These are phyloP conservation scores for Scaptodrosophila latifasciaeformis DNA, from an alignment of 2,888 invertebrate species.

Conservation along the genomic window DNA sequence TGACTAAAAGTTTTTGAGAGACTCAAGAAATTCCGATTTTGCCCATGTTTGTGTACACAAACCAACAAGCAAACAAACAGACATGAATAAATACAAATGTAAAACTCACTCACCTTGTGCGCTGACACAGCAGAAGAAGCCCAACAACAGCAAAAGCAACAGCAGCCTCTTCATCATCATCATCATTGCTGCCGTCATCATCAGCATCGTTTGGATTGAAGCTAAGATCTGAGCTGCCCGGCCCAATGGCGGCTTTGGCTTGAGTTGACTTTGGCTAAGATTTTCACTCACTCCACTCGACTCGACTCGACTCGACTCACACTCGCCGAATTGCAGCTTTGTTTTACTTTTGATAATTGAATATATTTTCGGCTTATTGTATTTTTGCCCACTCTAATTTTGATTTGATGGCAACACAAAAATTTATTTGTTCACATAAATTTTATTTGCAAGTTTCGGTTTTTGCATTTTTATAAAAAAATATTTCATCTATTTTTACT, in stretches of 20 bases:
- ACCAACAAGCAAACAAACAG: too few species aligned
- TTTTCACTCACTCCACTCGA: too few species aligned
- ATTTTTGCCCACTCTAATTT: not conserved
- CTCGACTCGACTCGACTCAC: too few species aligned
- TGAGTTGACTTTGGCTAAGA: slow-evolving; percentile 38
- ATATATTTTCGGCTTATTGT: not conserved
- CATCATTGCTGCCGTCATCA: not conserved
- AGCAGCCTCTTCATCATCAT: not conserved
- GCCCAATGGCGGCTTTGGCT: too few species aligned
- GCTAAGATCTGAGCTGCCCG: not conserved
- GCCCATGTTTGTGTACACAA: too few species aligned
- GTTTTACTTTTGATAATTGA: not conserved
- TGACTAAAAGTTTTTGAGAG: slow-evolving; percentile 19
- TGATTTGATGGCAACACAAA: not conserved
- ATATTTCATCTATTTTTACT: too few species aligned
- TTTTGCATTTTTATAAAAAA: slow-evolving; percentile 61
- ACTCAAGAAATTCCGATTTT: slow-evolving; percentile 31
- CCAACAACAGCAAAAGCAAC: slow-evolving; percentile 10
- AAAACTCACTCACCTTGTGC: slow-evolving; percentile 67
- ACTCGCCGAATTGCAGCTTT: not conserved
- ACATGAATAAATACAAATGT: slow-evolving; percentile 45
- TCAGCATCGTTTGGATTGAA: too few species aligned
- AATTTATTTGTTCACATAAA: slow-evolving; percentile 43
- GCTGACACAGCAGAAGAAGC: slow-evolving; percentile 45
- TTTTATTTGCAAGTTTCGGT: slow-evolving; percentile 27